phyloP scores from a whole-genome alignment of 1,140 invertebrate genomes.

The Bombus impatiens region DNA sequence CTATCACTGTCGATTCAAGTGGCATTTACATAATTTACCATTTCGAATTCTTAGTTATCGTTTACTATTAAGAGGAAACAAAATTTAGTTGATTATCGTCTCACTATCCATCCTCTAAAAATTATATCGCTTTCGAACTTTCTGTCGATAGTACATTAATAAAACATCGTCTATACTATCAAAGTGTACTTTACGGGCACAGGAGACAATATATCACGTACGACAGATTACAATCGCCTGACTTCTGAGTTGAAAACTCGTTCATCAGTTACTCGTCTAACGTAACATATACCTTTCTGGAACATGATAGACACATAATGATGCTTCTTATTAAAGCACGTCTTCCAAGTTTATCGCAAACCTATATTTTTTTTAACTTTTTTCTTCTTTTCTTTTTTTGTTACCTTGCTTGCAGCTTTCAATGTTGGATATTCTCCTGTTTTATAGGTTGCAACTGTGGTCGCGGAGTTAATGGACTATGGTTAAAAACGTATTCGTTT shows the following conservation, averaged over 20 bases:
- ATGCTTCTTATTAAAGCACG: slow-evolving; percentile 1
- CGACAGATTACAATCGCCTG: slow-evolving; percentile 4
- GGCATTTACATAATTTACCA: too few species aligned
- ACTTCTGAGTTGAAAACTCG: background rate
- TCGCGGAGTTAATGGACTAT: slow-evolving; percentile 28
- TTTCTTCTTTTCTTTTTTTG: too few species aligned
- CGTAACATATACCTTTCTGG: background rate
- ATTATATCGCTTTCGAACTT: background rate
- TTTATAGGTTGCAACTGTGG: background rate
- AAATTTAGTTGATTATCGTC: background rate
- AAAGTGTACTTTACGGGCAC: background rate
- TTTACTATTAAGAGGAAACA: too few species aligned
- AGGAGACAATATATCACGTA: background rate
- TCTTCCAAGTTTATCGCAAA: background rate
- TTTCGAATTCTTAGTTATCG: too few species aligned
- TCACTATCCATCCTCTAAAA: background rate
- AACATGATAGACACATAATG: slow-evolving; percentile 1
- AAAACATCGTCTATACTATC: background rate
- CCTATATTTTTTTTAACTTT: background rate
- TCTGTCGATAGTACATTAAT: background rate
- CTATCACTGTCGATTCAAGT: background rate
- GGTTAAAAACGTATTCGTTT: slow-evolving; percentile 40
- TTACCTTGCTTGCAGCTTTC: background rate
- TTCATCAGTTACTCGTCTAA: background rate
- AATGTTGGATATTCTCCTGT: background rate